These are phyloP conservation scores for Glareola pratincola DNA, from an alignment of 2,113 vertebrate species.

Conservation along the genomic window DNA sequence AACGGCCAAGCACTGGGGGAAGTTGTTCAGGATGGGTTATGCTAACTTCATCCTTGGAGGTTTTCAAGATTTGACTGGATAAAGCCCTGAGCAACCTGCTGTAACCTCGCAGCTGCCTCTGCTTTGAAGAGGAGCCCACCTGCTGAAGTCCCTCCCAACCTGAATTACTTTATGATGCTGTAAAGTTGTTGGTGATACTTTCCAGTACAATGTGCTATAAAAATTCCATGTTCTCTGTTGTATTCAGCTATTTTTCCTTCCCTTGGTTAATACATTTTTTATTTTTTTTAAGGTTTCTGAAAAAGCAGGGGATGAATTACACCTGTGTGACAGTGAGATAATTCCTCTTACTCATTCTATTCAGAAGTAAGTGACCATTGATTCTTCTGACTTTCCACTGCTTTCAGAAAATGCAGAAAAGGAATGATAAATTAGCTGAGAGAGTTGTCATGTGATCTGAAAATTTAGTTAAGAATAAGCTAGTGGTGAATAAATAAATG, in stretches of 20 bases:
- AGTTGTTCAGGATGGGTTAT: background rate
- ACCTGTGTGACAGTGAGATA: constrained; percentile 39
- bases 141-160: background rate
- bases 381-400: background rate
- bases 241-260: background rate
- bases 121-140: background rate
- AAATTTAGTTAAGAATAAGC: background rate
- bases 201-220: background rate
- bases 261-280: background rate
- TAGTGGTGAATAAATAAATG: background rate
- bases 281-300: constrained; percentile 42
- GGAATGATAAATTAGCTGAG: background rate
- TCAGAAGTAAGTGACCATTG: constrained; percentile 72
- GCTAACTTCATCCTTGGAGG: background rate
- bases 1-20: background rate
- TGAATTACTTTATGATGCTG: background rate
- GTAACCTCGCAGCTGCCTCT: background rate
- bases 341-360: constrained; percentile 72
- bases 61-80: background rate
- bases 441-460: background rate
- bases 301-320: constrained; percentile 43
- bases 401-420: background rate
- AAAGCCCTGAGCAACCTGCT: background rate
- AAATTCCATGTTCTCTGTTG: background rate
- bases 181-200: background rate